Base-by-base conservation (phyloP, 2,797 vertebrate species). In the Trachurus trachurus region DNA sequence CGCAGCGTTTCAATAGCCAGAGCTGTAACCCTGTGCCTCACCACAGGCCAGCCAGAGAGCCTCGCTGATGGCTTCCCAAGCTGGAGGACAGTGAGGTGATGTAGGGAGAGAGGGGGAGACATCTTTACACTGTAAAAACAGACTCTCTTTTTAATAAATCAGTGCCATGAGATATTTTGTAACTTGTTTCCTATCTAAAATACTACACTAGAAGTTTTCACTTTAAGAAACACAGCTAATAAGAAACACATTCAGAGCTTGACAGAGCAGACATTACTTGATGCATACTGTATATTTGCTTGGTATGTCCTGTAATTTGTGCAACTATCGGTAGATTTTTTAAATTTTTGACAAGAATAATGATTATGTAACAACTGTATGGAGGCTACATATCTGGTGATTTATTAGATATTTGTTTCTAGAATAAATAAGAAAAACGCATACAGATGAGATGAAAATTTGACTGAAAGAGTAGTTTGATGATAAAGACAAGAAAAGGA, bases 31-130 rank as follows among this genome's bases (percentile, higher is more conserved):
- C 66, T 77, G 54, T 1, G 64, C 68, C 52, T 76, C 66, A 60
- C 74, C 56, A 26, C 78, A 66, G 66, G 73, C 73, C 80, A 58
- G 66, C 63, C 82, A 76, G 76, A 65, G 49, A 50, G 40, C 22
- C 62, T 50, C 31, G 2, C 85, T 92, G 83, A 92, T 91, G 85
- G 76, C 61, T 92, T 91, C 87, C 37, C 87, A 90, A 91, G 90
- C 80, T 89, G 87, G 68, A 61, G 61, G 60, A 80, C 71, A 76
- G 69, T 50, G 44, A 71, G 34, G 22, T 57, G 70, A 79, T 66
- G 53, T 39, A 53, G 62, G 40, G 64, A 42, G 39, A 44, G 42
- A 56, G 37, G 52, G 19, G 58, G 34, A 64, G 54, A 57, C 42
- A 21, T 72, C 59, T 62, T 39, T 44, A 73, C 64, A 19, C 57